phyloP scores from a whole-genome alignment of 2,888 invertebrate genomes.

The Brachypterus glaber region DNA sequence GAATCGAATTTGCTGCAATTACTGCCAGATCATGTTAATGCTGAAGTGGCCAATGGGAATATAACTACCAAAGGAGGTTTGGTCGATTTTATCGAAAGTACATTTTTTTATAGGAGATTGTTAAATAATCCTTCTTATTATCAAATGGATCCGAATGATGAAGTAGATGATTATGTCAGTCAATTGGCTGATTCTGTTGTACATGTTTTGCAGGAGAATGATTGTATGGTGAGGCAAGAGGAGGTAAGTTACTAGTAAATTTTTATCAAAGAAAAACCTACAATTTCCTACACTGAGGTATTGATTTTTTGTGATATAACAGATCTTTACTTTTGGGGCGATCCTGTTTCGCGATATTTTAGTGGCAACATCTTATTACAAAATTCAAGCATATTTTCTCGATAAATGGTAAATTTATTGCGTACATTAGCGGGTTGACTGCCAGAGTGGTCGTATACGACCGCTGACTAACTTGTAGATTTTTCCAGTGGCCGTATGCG shows the following conservation, averaged over 20 bases:
- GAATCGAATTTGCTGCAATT: constrained; percentile 90
- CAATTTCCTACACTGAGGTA: constrained; percentile 2
- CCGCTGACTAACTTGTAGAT: no score
- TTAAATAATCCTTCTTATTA: constrained; percentile 90
- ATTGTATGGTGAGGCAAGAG: constrained; percentile 64
- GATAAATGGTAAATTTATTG: no score
- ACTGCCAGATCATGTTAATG: constrained; percentile 93
- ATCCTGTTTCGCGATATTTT: no score
- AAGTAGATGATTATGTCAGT: constrained; percentile 54
- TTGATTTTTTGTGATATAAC: constrained; percentile 1
- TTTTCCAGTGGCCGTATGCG: no score
- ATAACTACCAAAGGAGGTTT: constrained; percentile 88
- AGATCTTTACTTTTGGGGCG: no score
- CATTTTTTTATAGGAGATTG: constrained; percentile 90
- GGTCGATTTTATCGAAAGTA: constrained; percentile 96
- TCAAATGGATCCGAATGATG: constrained; percentile 50
- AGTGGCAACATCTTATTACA: no score
- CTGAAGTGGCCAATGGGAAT: constrained; percentile 92
- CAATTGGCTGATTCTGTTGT: constrained; percentile 71
- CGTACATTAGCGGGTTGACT: no score
- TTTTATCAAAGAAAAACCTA: no score
- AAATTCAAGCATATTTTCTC: no score
- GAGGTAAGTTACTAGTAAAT: constrained; percentile 52
- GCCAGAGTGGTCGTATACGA: no score
- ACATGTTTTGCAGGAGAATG: constrained; percentile 59